Conservation (phyloP, 2,888 invertebrate genomes). For the Hyposoter dolosus region DNA sequence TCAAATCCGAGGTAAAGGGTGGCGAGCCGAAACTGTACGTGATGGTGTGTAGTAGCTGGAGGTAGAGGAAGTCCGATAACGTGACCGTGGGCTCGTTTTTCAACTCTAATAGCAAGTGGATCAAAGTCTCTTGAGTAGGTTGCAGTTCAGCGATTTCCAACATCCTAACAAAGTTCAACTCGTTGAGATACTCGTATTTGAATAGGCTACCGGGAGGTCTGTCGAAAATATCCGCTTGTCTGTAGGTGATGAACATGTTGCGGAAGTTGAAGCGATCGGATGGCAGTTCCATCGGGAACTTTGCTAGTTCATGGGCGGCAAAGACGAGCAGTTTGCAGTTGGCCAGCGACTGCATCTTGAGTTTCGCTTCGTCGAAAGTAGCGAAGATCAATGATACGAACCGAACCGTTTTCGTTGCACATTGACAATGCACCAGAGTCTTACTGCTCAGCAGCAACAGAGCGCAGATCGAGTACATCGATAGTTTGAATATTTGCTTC, state of each 20-base stretch:
- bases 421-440: constrained; percentile 8
- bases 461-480: not conserved
- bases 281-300: not conserved
- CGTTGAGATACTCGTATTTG: not conserved
- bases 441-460: not conserved
- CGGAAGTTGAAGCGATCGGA: not conserved
- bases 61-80: not conserved
- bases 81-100: not conserved
- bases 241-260: not conserved
- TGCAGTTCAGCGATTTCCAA: not conserved
- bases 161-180: not conserved
- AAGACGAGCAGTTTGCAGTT: not conserved
- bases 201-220: not conserved
- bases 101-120: not conserved
- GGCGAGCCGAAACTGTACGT: not conserved
- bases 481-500: not conserved
- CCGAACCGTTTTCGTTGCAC: not conserved
- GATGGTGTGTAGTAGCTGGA: not conserved
- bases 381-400: not conserved
- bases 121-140: not conserved
- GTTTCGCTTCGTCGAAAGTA: not conserved
- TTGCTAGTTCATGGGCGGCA: not conserved
- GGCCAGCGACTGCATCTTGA: not conserved
- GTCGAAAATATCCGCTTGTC: not conserved
- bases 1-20: not conserved